These are phyloP conservation scores for Fopius arisanus DNA, from an alignment of 1,140 invertebrate genomes.

Conservation along the genomic window DNA sequence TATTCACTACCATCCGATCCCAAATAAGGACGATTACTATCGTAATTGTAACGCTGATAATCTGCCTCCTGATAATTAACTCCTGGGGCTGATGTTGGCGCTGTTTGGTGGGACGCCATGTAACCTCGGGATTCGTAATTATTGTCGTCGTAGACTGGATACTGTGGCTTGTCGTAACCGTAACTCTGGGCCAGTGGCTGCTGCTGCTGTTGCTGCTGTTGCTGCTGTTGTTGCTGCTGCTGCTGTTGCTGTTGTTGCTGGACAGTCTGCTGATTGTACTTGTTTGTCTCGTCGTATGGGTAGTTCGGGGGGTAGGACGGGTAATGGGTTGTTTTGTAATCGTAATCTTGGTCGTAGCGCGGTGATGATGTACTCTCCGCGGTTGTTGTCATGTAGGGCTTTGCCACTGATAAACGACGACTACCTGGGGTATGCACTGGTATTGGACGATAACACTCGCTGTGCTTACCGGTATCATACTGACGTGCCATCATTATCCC, in stretches of 20 bases:
- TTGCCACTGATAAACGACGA: constrained; percentile 55
- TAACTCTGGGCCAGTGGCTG: constrained; percentile 30
- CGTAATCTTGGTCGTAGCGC: constrained; percentile 55
- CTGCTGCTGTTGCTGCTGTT: no score
- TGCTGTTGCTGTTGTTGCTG: background rate
- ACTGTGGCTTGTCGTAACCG: constrained; percentile 46
- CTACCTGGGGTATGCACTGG: constrained; percentile 60
- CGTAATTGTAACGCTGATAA: constrained; percentile 53
- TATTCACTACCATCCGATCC: constrained; percentile 46
- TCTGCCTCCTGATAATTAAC: constrained; percentile 46
- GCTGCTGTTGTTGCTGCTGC: no score
- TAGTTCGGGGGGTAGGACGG: constrained; percentile 63
- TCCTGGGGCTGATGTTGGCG: constrained; percentile 33
- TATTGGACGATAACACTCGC: constrained; percentile 62
- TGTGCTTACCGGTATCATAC: constrained; percentile 62
- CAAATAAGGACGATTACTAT: constrained; percentile 48
- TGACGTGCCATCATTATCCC: constrained; percentile 65
- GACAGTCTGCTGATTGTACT: constrained; percentile 43
- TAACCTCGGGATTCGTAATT: constrained; percentile 50
- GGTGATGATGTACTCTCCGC: constrained; percentile 43
- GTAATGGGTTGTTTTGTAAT: constrained; percentile 63
- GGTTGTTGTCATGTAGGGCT: constrained; percentile 58
- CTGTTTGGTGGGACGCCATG: constrained; percentile 36
- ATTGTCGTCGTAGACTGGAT: constrained; percentile 43
- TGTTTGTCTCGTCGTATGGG: constrained; percentile 58